phyloP scores from a whole-genome alignment of 2,888 invertebrate species.

The Halictus quadricinctus region DNA sequence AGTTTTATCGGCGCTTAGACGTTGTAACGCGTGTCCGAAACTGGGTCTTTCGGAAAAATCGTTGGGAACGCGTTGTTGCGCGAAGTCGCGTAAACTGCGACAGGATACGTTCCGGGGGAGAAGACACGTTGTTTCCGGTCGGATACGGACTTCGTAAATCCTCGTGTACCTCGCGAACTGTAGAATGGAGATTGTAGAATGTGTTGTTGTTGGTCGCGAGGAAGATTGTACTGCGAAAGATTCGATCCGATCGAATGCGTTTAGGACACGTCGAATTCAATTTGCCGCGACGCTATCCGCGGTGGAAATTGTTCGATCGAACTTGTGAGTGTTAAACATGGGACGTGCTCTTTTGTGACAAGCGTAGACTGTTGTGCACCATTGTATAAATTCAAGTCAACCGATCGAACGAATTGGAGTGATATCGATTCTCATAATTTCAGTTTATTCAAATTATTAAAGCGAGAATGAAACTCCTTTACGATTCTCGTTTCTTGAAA shows the following conservation, averaged over 20 bases:
- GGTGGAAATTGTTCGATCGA: not conserved
- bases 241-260: not conserved
- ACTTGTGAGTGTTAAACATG: not conserved
- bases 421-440: too few species aligned
- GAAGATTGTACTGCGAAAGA: not conserved
- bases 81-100: conserved; percentile 7
- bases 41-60: conserved; percentile 21
- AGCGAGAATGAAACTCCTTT: too few species aligned
- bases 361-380: not conserved
- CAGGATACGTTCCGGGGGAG: not conserved
- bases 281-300: not conserved
- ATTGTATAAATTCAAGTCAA: not conserved
- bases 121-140: not conserved
- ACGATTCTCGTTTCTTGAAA: too few species aligned
- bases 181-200: not conserved
- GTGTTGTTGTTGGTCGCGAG: not conserved
- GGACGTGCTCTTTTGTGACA: not conserved
- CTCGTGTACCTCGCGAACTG: not conserved
- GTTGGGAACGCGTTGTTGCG: conserved; percentile 7
- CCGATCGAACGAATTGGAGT: too few species aligned
- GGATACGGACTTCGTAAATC: conserved; percentile 2
- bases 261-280: not conserved
- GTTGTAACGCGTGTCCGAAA: conserved; percentile 37
- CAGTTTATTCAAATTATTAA: too few species aligned
- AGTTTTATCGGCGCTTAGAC: conserved; percentile 43